Evolutionary conservation across 1,140 invertebrate genomes (phyloP).

Genomic region (Zaprionus capensis): DNA sequence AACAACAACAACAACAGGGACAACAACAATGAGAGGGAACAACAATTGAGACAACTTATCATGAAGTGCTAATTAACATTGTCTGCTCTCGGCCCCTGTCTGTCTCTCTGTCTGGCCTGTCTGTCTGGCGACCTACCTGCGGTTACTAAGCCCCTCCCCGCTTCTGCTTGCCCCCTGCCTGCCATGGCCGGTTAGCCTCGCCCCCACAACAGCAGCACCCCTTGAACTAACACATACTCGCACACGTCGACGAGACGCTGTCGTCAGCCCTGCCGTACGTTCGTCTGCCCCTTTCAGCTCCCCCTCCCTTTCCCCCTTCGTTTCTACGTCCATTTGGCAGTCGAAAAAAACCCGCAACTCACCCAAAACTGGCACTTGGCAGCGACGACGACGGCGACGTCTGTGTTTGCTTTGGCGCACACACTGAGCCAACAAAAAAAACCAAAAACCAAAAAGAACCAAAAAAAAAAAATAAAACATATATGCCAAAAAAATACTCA

Average conservation of each 20-base stretch:
- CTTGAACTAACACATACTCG: constrained; percentile 23
- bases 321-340: constrained; percentile 14
- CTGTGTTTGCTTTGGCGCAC: constrained; percentile 75
- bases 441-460: constrained; percentile 31
- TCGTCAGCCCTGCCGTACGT: constrained; percentile 23
- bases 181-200: background rate
- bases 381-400: constrained; percentile 48
- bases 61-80: constrained; percentile 81
- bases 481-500: constrained; percentile 45
- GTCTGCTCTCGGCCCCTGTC: constrained; percentile 53
- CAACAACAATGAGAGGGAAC: constrained; percentile 43
- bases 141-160: constrained; percentile 62
- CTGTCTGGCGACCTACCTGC: constrained; percentile 76
- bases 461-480: constrained; percentile 50
- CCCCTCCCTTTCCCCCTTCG: background rate
- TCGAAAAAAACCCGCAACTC: constrained; percentile 50
- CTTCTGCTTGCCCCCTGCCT: background rate
- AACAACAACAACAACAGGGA: constrained; percentile 15
- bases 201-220: constrained; percentile 10
- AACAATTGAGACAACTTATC: constrained; percentile 80
- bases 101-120: constrained; percentile 10
- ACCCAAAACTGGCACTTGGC: constrained; percentile 76
- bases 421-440: constrained; percentile 46
- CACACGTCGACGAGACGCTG: constrained; percentile 15
- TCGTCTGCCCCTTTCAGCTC: background rate